Base-by-base conservation (phyloP, 2,888 invertebrate genomes). In the Hipparchia sbordonii region DNA sequence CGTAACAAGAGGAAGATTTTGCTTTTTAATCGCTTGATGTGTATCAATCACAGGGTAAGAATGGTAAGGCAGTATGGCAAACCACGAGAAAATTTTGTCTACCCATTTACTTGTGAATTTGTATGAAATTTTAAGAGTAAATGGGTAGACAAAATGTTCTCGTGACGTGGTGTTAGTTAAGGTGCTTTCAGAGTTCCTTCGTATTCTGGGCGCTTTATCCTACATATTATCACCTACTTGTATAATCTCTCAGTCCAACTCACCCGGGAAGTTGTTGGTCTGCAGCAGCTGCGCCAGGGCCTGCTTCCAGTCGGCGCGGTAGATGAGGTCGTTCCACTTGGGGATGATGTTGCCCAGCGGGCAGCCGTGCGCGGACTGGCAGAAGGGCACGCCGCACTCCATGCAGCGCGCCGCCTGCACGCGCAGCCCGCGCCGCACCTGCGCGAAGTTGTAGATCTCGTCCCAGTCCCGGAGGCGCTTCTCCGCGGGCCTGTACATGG, bases 381-480 rank as follows among this genome's bases (percentile, higher is more conserved):
- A 99, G 94, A 99, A 98, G 62, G 99, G 91, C 98, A 99, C 98
- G 45, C 99, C 99, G 89, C 99, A 99, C 85, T 99, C 99, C 99
- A 99, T 99, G 86, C 99, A 99, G 61, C 98, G 95, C 0, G 99
- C 98, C 1, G 99, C 98, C 87, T 99, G 99, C 9, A 97, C 95
- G 67, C 97, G 95, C 61, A 99, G 94, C n/a, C 98, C 98, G 87
- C 97, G 97, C 7, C 98, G 96, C 8, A 99, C 98, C 79, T 96
- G 96, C 13, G 95, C 94, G 83, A 96, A 96, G 87, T 98, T 97
- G 92, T 98, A 99, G 78, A 99, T 98, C 94, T 99, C 99, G 77
- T 98, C 96, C 99, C 99, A 99, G 90, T 99, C 99, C 76, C 97
- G 96, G 79, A 97, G 90, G 0, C 99, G 96, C 80, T 96, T 96